These are phyloP conservation scores for Myoxocephalus aenaeus DNA, from an alignment of 2,797 vertebrate genomes.

Conservation along the genomic window DNA sequence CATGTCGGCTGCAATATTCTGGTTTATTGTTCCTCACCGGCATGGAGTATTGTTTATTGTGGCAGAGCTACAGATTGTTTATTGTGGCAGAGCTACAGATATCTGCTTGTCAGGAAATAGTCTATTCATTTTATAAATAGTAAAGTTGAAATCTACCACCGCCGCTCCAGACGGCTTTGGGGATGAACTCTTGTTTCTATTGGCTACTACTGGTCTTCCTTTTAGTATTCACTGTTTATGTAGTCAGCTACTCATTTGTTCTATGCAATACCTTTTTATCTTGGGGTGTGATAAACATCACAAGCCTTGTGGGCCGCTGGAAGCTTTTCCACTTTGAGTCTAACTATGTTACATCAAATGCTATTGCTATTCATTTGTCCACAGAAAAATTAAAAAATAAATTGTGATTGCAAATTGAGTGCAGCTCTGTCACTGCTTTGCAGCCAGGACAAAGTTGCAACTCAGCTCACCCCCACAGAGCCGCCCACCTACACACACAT, in stretches of 20 bases:
- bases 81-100: not conserved
- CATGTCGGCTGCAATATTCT: not conserved
- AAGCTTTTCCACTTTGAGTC: not conserved
- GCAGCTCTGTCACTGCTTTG: conserved; percentile 4
- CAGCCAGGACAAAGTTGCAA: conserved; percentile 29
- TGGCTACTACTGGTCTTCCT: not conserved
- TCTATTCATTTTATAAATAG: no score
- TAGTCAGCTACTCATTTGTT: not conserved
- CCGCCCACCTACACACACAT: conserved; percentile 56
- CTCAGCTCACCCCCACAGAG: conserved; percentile 24
- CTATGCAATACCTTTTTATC: not conserved
- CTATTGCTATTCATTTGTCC: not conserved
- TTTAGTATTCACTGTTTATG: not conserved
- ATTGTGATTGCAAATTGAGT: not conserved
- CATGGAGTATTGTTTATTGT: not conserved
- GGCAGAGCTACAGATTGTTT: not conserved
- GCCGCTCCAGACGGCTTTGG: not conserved
- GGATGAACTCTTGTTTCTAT: not conserved
- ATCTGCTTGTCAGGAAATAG: not conserved
- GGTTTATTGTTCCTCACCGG: not conserved
- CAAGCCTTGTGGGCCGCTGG: not conserved
- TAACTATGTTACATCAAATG: not conserved
- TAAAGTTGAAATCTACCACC: not conserved
- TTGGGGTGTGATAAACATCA: not conserved
- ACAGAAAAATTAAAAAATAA: not conserved